Evolutionary conservation across 2,797 vertebrate genomes (phyloP).

Genomic region (Eidolon dupreanum): DNA sequence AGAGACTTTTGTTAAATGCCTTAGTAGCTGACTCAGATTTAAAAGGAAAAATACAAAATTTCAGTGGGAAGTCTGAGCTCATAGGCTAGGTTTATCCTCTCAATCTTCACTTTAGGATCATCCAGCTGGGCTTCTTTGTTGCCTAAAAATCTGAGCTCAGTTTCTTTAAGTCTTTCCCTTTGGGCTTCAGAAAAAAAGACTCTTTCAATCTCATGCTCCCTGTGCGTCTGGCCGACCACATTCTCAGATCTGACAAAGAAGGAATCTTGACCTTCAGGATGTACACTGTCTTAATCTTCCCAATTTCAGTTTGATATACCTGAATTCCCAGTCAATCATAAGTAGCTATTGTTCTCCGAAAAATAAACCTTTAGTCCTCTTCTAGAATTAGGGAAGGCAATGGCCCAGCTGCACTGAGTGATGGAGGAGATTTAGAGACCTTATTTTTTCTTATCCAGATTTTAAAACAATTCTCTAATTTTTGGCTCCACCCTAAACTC

Average conservation of each 20-base stretch:
- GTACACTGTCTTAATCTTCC: neutral
- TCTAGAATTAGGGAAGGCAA: neutral
- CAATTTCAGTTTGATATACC: neutral
- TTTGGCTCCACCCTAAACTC: neutral
- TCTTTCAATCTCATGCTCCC: neutral
- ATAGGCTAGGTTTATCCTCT: neutral
- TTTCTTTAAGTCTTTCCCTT: neutral
- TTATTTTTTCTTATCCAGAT: neutral
- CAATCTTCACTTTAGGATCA: neutral
- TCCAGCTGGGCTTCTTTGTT: neutral
- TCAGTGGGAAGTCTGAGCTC: neutral
- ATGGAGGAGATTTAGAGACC: neutral
- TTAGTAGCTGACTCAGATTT: neutral
- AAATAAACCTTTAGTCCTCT: neutral
- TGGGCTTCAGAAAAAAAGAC: neutral
- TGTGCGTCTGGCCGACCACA: neutral
- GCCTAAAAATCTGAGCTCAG: neutral
- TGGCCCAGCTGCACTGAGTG: neutral
- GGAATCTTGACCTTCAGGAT: neutral
- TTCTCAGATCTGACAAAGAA: neutral
- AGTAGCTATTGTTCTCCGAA: neutral
- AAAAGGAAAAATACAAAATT: neutral
- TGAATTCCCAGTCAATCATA: neutral
- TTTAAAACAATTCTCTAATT: neutral
- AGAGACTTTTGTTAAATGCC: neutral